Base-by-base conservation (phyloP, 2,113 vertebrate genomes). In the Serranochromis macrocephalus region DNA sequence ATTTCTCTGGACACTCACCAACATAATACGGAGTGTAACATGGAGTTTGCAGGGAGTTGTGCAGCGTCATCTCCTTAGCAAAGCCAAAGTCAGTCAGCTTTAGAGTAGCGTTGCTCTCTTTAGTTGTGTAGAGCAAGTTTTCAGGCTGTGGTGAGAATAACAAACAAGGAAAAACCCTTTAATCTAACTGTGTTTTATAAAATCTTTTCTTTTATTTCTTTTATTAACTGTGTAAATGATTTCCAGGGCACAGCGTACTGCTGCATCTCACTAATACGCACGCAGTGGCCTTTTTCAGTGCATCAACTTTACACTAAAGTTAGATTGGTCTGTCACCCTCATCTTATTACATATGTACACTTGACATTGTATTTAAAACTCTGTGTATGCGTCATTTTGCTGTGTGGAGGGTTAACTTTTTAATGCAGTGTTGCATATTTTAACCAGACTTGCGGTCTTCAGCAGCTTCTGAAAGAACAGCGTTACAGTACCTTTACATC, bases 61-160 rank as follows among this genome's bases (percentile, higher is more conserved):
- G 97, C 31, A 96, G 54, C 1, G 96, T 97, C 5, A 98, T 98
- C 96, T 99, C 98, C 95, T 99, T 99, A 87, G 98, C 98, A 93
- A 99, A 99, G 83, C 98, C 98, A 71, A 98, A 98, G 91, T 99
- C 98, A 0, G 98, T 98, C 85, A 99, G 97, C 85, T 98, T 99
- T 31, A 98, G 97, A 9, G 97, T 96, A 2, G 97, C 92, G 5
- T 98, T 97, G 61, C 94, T 97, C 85, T 96, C 97, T 95, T 97
- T 98, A 68, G 97, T 97, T 0, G 97, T 98, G 91, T 98, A 99
- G 14, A 99, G 98, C 88, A 99, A 94, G 93, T 99, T 99, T 94
- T 99, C 98, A 78, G 98, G 98, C 98, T 94, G 61, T 17, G 42
- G 17, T 6, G 24, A 21, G 54, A 51, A 38, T 21, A 11, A 82